A percentile compares a stretch with the other conserved stretches of the same genome.
Conservation (phyloP, 2,113 vertebrate genomes). For the Amblyopsis rosae region DNA sequence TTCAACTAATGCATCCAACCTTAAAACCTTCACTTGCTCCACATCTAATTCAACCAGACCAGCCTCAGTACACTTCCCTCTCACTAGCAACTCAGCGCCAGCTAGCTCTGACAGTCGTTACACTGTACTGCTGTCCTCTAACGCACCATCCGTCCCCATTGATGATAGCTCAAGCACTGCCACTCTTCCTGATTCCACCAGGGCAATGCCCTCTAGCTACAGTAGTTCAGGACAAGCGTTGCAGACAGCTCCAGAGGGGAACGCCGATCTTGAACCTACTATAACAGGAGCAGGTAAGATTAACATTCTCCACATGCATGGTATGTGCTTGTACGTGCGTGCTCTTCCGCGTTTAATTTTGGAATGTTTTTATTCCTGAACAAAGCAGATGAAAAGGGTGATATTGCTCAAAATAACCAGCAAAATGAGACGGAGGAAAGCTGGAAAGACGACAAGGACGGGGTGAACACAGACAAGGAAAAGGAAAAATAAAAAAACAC, state of each 20-base stretch:
- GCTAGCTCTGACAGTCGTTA: constrained; percentile 1
- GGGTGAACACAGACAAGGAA: constrained; percentile 23
- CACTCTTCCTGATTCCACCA: constrained; percentile 24
- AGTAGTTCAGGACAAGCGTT: constrained; percentile 33
- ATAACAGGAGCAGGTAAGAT: constrained; percentile 42
- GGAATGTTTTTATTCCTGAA: constrained; percentile 22
- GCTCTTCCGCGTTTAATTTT: neutral
- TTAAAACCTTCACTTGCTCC: constrained; percentile 47
- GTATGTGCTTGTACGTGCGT: neutral
- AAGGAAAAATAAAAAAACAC: constrained; percentile 14
- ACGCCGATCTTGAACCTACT: constrained; percentile 6
- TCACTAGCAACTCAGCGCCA: constrained; percentile 39
- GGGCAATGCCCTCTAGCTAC: constrained; percentile 22
- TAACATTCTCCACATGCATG: neutral
- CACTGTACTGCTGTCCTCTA: constrained; percentile 20
- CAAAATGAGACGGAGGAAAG: constrained; percentile 15
- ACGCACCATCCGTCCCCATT: neutral
- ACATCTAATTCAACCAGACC: constrained; percentile 27
- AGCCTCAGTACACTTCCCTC: constrained; percentile 40
- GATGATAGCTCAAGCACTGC: constrained; percentile 36
- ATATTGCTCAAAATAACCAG: constrained; percentile 21
- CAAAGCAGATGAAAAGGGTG: constrained; percentile 21
- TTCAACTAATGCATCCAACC: constrained; percentile 31
- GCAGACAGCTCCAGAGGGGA: constrained; percentile 29
- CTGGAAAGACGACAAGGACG: constrained; percentile 10